phyloP scores from a whole-genome alignment of 64 coral and sea anemone genomes.

The Catalaphyllia jardinei region DNA sequence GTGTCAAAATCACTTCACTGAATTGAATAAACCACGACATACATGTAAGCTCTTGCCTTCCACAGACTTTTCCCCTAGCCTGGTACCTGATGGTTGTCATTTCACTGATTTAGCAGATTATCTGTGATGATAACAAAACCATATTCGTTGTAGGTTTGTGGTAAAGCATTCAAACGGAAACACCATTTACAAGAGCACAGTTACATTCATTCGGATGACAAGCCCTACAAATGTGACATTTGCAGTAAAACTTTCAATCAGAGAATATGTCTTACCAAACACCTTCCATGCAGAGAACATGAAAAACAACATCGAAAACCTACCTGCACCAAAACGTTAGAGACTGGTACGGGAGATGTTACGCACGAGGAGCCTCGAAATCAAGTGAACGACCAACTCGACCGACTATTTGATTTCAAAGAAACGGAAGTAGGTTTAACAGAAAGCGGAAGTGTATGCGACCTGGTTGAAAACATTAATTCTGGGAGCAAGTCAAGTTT shows the following conservation, averaged over 20 bases:
- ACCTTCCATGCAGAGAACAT: conserved; percentile 81
- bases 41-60: too few species aligned
- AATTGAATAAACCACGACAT: too few species aligned
- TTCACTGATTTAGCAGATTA: too few species aligned
- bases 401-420: neutral
- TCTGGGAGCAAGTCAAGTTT: neutral
- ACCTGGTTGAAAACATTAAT: neutral
- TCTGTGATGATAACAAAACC: too few species aligned
- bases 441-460: neutral
- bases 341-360: neutral
- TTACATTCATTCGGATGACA: conserved; percentile 73
- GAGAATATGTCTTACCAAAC: conserved; percentile 73
- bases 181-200: conserved; percentile 75
- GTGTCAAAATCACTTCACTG: too few species aligned
- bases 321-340: neutral
- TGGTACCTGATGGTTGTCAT: too few species aligned
- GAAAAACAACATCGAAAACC: conserved; percentile 53
- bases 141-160: conserved; percentile 69
- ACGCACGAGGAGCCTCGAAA: neutral
- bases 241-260: conserved; percentile 82
- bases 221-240: conserved; percentile 81
- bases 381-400: neutral
- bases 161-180: conserved; percentile 79
- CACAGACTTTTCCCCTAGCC: too few species aligned
- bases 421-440: neutral